Evolutionary conservation across 2,888 invertebrate species (phyloP).

Genomic region (Luperina testacea): DNA sequence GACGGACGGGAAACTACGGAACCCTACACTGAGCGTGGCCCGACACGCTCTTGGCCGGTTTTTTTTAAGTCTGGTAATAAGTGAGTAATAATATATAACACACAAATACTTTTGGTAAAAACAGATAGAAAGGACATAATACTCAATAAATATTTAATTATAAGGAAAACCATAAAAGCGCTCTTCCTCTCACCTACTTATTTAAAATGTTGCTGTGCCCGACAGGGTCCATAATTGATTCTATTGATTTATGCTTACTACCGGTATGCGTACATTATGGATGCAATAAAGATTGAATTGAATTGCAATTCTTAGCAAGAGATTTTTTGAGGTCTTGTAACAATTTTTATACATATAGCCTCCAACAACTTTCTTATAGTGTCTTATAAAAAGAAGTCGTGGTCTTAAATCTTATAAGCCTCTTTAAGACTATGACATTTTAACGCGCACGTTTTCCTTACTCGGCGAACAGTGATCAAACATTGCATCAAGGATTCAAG

Average conservation of each 20-base stretch:
- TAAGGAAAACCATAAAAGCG: no score
- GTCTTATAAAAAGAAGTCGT: background rate
- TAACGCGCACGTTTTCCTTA: conserved; percentile 28
- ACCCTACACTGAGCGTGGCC: no score
- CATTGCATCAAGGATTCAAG: conserved; percentile 33
- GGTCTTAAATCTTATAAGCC: conserved; percentile 4
- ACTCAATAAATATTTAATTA: no score
- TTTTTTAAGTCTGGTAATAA: no score
- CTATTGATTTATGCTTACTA: background rate
- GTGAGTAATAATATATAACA: background rate
- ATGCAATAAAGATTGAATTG: background rate
- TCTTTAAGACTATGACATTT: conserved; percentile 13
- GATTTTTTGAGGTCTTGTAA: background rate
- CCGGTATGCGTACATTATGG: background rate
- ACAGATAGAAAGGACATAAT: background rate
- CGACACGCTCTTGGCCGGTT: no score
- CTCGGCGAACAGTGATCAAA: background rate
- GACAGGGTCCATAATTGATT: background rate
- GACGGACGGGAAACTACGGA: no score
- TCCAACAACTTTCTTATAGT: background rate
- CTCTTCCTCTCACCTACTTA: no score
- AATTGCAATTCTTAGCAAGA: background rate
- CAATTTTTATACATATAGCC: background rate
- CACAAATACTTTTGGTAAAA: background rate
- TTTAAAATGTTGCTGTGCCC: no score